These are phyloP conservation scores for Alviniconcha marisindica DNA, from an alignment of 1,140 invertebrate species.

Conservation along the genomic window DNA sequence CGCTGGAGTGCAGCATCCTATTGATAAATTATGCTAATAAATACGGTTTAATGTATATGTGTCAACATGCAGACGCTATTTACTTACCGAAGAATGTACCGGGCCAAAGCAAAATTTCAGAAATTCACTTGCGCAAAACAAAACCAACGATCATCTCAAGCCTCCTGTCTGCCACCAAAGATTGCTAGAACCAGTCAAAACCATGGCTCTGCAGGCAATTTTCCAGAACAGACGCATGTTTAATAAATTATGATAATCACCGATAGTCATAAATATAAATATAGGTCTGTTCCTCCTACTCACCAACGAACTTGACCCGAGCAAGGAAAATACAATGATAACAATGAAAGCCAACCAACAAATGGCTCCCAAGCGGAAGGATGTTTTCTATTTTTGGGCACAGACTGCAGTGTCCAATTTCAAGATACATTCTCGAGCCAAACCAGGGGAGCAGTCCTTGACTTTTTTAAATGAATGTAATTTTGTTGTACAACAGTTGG, in stretches of 20 bases:
- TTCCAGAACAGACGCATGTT: constrained; percentile 46
- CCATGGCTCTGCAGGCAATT: not conserved
- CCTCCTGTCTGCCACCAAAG: constrained; percentile 11
- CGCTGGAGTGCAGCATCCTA: not conserved
- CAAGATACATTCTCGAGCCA: constrained; percentile 37
- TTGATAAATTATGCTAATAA: constrained; percentile 59
- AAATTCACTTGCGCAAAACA: constrained; percentile 17
- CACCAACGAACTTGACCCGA: constrained; percentile 32
- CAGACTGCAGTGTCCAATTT: constrained; percentile 36
- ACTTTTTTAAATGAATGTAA: not conserved
- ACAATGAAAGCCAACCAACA: constrained; percentile 38
- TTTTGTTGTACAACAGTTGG: too few relatives aligned
- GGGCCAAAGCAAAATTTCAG: not conserved
- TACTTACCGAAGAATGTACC: constrained; percentile 14
- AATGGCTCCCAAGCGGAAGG: constrained; percentile 29
- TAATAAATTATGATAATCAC: constrained; percentile 73
- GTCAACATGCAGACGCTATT: not conserved
- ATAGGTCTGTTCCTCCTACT: constrained; percentile 59
- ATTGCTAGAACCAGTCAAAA: constrained; percentile 5
- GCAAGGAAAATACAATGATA: not conserved
- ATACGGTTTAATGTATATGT: constrained; percentile 57
- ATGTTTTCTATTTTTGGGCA: constrained; percentile 46
- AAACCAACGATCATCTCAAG: constrained; percentile 12
- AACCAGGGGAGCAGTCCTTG: constrained; percentile 35
- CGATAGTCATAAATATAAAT: constrained; percentile 66